Percentiles rank a stretch among this genome's conserved stretches.
Evolutionary conservation across 2,797 vertebrate genomes (phyloP).

Genomic region (Falco concolor): DNA sequence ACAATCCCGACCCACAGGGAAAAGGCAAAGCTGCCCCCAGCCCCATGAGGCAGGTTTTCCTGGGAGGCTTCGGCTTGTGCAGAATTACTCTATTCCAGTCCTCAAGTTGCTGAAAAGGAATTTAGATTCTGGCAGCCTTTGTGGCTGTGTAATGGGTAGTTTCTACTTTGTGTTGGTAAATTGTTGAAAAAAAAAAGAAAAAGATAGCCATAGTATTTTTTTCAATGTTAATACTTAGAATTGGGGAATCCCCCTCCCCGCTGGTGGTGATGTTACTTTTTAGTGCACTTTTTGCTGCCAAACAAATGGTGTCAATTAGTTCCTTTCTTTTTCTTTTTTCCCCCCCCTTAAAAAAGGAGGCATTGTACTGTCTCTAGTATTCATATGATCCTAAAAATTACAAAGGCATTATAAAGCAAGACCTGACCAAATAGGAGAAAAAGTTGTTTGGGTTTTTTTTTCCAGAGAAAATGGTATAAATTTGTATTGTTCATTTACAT

Average conservation of each 20-base stretch:
- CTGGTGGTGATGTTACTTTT: neutral
- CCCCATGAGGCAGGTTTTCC: neutral
- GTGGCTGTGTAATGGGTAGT: neutral
- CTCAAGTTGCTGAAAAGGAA: neutral
- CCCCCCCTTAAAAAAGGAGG: neutral
- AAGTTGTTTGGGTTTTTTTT: neutral
- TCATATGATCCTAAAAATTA: neutral
- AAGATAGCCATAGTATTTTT: neutral
- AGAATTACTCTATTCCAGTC: neutral
- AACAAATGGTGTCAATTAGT: neutral
- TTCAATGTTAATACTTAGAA: neutral
- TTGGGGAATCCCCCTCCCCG: neutral
- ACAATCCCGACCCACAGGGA: accelerated
- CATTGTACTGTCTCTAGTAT: neutral
- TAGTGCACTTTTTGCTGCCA: conserved; percentile 4
- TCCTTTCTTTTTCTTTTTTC: neutral
- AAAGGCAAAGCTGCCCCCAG: neutral
- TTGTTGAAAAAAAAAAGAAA: neutral
- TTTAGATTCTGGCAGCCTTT: neutral
- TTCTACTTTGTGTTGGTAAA: neutral
- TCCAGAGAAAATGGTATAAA: neutral
- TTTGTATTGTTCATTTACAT: neutral
- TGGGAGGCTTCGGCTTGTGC: neutral
- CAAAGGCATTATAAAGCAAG: neutral
- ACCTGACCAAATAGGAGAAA: neutral